Percentiles rank a stretch among this genome's conserved stretches.
Evolutionary conservation across 2,113 vertebrate genomes (phyloP).

Genomic region (Herpetotheres cachinnans): DNA sequence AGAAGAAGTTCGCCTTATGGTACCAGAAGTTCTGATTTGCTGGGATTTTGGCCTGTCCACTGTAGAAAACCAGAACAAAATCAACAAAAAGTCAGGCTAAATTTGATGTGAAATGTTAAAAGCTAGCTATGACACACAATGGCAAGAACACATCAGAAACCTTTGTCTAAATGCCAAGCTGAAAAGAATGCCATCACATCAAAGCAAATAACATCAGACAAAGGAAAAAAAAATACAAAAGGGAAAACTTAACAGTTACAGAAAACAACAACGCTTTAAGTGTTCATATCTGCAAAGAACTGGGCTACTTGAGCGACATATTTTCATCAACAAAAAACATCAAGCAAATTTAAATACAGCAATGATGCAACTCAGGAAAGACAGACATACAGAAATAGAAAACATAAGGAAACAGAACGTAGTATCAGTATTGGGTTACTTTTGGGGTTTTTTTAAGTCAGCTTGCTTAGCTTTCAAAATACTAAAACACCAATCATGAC

Average conservation of each 20-base stretch:
- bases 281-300: neutral
- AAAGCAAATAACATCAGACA: neutral
- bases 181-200: neutral
- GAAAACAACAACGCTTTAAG: neutral
- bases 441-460: neutral
- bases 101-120: slow-evolving; percentile 20
- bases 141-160: slow-evolving; percentile 6
- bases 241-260: neutral
- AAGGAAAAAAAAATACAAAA: neutral
- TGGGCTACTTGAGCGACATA: neutral
- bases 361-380: neutral
- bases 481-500: neutral
- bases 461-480: neutral
- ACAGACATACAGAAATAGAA: neutral
- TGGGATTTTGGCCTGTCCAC: slow-evolving; percentile 88
- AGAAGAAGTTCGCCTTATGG: slow-evolving; percentile 90
- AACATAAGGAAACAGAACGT: neutral
- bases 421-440: neutral
- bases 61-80: slow-evolving; percentile 69
- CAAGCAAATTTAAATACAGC: neutral
- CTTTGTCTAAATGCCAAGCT: neutral
- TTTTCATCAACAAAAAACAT: neutral
- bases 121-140: slow-evolving; percentile 33
- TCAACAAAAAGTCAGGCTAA: slow-evolving; percentile 42
- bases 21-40: slow-evolving; percentile 83